Percentiles rank a stretch among this genome's conserved stretches.
These are phyloP conservation scores for Drosophila watanabei DNA, from an alignment of 1,140 invertebrate species.

Conservation along the genomic window DNA sequence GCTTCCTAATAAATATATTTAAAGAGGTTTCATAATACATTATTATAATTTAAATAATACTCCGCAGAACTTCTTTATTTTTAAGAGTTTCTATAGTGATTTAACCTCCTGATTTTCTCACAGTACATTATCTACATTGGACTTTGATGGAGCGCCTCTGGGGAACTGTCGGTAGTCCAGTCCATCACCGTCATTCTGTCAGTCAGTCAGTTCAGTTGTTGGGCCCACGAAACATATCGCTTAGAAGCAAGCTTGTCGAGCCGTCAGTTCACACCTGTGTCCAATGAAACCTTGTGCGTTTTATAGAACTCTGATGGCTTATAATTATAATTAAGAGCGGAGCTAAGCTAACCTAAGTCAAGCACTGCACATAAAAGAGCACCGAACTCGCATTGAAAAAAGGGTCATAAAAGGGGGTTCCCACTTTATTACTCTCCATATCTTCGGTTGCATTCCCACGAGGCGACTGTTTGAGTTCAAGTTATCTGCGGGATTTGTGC, in stretches of 20 bases:
- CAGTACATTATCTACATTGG: neutral
- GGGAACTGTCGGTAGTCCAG: conserved; percentile 31
- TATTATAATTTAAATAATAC: neutral
- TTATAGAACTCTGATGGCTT: conserved; percentile 24
- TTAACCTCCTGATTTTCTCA: neutral
- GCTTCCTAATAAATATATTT: neutral
- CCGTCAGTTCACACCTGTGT: conserved; percentile 65
- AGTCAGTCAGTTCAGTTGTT: conserved; percentile 27
- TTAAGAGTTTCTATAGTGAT: neutral
- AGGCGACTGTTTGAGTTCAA: conserved; percentile 18
- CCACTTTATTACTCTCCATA: conserved; percentile 21
- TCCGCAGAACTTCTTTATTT: accelerated
- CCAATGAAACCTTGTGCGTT: conserved; percentile 21
- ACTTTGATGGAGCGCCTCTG: conserved; percentile 29
- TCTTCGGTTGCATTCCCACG: conserved; percentile 64
- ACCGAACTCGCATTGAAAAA: neutral
- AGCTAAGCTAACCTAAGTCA: conserved; percentile 4
- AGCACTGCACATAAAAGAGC: conserved; percentile 51
- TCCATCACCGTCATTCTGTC: conserved; percentile 40
- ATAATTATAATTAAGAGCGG: conserved; percentile 32
- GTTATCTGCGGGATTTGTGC: conserved; percentile 54
- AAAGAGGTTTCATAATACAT: neutral
- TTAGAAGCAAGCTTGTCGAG: conserved; percentile 58
- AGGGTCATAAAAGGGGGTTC: conserved; percentile 5
- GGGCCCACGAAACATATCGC: conserved; percentile 52